phyloP scores from a whole-genome alignment of 2,888 invertebrate species.

The Mythimna vitellina region DNA sequence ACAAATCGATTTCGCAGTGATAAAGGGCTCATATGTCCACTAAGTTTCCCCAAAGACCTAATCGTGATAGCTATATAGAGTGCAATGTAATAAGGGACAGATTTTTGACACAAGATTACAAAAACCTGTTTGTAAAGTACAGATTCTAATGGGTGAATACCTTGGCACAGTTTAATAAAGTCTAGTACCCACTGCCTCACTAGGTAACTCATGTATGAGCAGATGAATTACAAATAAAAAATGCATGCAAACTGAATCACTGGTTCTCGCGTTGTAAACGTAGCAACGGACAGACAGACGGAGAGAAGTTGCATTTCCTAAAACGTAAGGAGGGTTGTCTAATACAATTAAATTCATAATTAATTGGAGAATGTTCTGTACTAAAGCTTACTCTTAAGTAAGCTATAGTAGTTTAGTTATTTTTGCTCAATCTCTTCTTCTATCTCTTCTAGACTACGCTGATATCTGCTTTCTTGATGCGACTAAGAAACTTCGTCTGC shows the following conservation, averaged over 20 bases:
- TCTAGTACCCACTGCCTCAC: slow-evolving; percentile 1
- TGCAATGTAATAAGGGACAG: too few species aligned
- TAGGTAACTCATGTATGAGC: slow-evolving; percentile 18
- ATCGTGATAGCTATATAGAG: too few species aligned
- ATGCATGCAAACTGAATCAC: slow-evolving; percentile 47
- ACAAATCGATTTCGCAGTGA: too few species aligned
- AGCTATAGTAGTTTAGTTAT: too few species aligned
- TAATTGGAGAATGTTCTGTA: slow-evolving; percentile 30
- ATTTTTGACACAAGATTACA: too few species aligned
- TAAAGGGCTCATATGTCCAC: too few species aligned
- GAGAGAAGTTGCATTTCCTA: slow-evolving; percentile 44
- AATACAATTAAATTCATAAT: slow-evolving; percentile 48
- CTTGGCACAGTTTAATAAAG: slow-evolving; percentile 47
- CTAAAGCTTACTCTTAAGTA: background rate
- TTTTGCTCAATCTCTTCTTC: too few species aligned
- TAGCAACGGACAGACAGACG: slow-evolving; percentile 44
- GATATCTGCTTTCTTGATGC: too few species aligned
- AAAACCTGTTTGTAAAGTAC: background rate
- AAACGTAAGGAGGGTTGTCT: slow-evolving; percentile 38
- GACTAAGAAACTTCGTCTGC: too few species aligned
- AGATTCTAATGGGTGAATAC: slow-evolving; percentile 3
- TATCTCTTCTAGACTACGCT: too few species aligned
- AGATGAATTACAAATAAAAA: slow-evolving; percentile 46
- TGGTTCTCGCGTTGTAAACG: slow-evolving; percentile 30
- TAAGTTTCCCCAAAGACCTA: too few species aligned